A percentile compares a stretch with the other conserved stretches of the same genome.
These are phyloP conservation scores for Drosophila pectinifera DNA, from an alignment of 1,140 invertebrate genomes.

Conservation along the genomic window DNA sequence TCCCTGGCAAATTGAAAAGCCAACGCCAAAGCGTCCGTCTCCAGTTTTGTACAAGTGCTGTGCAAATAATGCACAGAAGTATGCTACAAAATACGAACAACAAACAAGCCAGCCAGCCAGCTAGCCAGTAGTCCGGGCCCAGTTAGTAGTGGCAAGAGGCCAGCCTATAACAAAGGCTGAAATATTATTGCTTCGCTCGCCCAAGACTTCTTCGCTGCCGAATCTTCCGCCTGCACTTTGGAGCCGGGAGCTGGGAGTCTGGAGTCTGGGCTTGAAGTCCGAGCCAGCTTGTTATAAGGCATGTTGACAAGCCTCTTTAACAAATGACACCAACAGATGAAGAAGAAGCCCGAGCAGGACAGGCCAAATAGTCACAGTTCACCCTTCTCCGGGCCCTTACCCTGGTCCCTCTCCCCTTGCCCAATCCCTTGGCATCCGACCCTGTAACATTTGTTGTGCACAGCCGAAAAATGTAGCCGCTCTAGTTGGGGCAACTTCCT, in stretches of 20 bases:
- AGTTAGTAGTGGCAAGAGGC: no score
- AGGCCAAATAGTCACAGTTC: constrained; percentile 67
- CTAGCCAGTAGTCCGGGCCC: no score
- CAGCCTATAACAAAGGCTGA: constrained; percentile 81
- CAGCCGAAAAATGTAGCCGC: constrained; percentile 72
- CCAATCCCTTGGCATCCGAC: constrained; percentile 36
- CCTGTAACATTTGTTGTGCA: constrained; percentile 75
- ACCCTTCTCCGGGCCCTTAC: constrained; percentile 8
- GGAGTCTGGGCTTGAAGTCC: constrained; percentile 43
- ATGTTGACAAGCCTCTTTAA: constrained; percentile 84
- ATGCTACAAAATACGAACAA: constrained; percentile 81
- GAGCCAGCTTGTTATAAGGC: constrained; percentile 81
- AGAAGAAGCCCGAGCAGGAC: constrained; percentile 44
- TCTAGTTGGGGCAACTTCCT: constrained; percentile 45
- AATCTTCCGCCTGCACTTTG: constrained; percentile 15
- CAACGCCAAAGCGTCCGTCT: constrained; percentile 52
- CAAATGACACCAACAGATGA: constrained; percentile 82
- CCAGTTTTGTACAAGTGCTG: constrained; percentile 74
- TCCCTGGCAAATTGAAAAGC: constrained; percentile 75
- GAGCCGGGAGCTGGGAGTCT: constrained; percentile 2
- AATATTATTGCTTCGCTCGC: constrained; percentile 76
- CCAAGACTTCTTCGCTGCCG: constrained; percentile 41
- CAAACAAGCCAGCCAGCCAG: constrained; percentile 39
- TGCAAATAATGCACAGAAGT: constrained; percentile 81
- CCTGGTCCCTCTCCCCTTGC: neutral